Evolutionary conservation across 92 coral and sea anemone genomes (phyloP), one percentile per base, ranked within the genome.

Genomic region (Diadumene lineata): DNA sequence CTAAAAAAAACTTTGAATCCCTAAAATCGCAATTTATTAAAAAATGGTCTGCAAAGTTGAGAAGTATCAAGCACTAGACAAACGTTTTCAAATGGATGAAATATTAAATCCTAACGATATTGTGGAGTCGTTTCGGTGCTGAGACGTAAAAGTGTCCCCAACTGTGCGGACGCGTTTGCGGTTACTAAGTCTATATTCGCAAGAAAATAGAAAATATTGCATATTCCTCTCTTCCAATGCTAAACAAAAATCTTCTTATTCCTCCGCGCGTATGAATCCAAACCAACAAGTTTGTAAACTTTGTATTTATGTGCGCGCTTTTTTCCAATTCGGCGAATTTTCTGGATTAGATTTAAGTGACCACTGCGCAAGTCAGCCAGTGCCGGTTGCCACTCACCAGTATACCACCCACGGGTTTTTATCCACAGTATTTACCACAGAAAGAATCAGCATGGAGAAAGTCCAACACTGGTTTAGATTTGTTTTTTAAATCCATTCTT

Each of bases 401-500:
- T 58, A 24, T 6, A 26, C 64, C 22, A 28, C 64, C 64, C 64
- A 24, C 28, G 7, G 64, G 64, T 58, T 58, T 4, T 53, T 53
- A 53, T 53, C 21, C 60, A 53, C 6, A 11, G 6, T 21, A 16
- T 31, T 58, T 31, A 58, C 64, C 64, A 23, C 64, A 58, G 26
- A 58, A 28, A 6, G 48, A 58, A 58, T 58, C 22, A 18, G 10
- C 28, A 31, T 10, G 64, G 28, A 7, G 4, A 28, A 6, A 1
- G 26, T 22, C 64, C 60, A 58, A 21, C 22, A 22, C 64, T 58
- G 4, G 31, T 15, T 58, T 16, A 26, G 26, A 7, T 22, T 6
- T 58, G 64, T 22, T 58, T 58, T 58, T 22, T 58, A 22, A 4
- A 58, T 58, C n/a, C n/a, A n/a, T n/a, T n/a, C n/a, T n/a, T n/a